Base-by-base conservation (phyloP, 2,113 vertebrate genomes). In the Leptodactylus fuscus region DNA sequence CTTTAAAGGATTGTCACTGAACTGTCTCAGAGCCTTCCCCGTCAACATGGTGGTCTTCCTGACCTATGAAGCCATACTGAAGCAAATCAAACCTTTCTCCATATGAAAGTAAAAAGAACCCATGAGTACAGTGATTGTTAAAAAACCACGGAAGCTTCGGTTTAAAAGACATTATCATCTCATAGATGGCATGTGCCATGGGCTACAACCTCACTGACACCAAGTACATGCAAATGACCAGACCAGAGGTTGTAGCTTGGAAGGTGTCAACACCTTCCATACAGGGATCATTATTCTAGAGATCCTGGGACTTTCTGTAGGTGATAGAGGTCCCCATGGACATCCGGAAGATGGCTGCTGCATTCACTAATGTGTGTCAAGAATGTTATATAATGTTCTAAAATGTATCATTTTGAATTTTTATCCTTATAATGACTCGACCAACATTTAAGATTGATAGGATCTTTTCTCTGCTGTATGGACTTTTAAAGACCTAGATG, bases 1-100 rank as follows among this genome's bases (percentile, higher is more conserved):
- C 89, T 97, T 96, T 91, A 96, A 92, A 89, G 97, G 96, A 81
- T 90, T 97, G 80, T 90, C 90, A 16, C 92, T 98, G 85, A 98
- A 97, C 92, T 97, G 95, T 27, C 84, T 97, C 32, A 95, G 97
- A 0, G 97, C 97, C 3, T 97, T 98, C 89, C 97, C 97, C 0
- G 95, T 97, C 81, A 98, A 97, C 88, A 96, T 97, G 96, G 93
- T 96, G 82, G 95, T 97, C 22, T 98, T 98, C 9, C 91, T 94
- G 13, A 91, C 93, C 0, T 98, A 98, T 0, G 97, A 98, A 89
- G 91, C 93, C 0, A 91, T 95, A 10, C 89, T 95, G 65, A 88
- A 92, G 60, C 85, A 95, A 49, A 88, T 93, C 18, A 88, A 85
- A 27, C 73, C 24, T 38, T 85, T 91, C n/a, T 49, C 67, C 20